Percentiles rank a stretch among this genome's conserved stretches.
phyloP scores from a whole-genome alignment of 1,140 invertebrate species.

The Drosophila burlai region DNA sequence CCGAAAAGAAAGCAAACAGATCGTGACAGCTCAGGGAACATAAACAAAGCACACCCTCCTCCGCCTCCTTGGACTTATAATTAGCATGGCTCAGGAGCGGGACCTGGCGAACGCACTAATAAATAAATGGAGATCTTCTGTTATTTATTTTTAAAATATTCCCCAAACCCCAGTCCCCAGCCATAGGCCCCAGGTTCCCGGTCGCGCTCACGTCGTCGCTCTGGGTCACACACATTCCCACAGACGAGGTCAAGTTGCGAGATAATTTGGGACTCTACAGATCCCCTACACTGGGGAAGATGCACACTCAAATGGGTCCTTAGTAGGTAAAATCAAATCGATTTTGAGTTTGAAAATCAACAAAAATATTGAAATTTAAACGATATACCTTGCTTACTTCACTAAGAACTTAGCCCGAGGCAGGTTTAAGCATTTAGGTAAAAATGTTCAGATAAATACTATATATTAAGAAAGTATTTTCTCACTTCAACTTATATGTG shows the following conservation, averaged over 20 bases:
- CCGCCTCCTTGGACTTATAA: slow-evolving; percentile 50
- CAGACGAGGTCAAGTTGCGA: slow-evolving; percentile 60
- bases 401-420: background rate
- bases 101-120: slow-evolving; percentile 63
- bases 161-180: slow-evolving; percentile 7
- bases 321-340: no score
- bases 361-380: background rate
- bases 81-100: slow-evolving; percentile 56
- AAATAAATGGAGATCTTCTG: slow-evolving; percentile 76
- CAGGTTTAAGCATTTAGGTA: background rate
- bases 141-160: slow-evolving; percentile 80
- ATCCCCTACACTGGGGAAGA: slow-evolving; percentile 7
- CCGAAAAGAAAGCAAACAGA: slow-evolving; percentile 47
- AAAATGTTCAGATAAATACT: background rate
- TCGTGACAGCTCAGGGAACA: slow-evolving; percentile 66
- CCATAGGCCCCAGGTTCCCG: slow-evolving; percentile 46
- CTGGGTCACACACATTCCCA: slow-evolving; percentile 56
- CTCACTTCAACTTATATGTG: background rate
- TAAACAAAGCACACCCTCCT: slow-evolving; percentile 62
- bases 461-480: background rate
- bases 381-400: background rate
- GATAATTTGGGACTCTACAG: slow-evolving; percentile 43
- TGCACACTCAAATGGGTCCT: background rate
- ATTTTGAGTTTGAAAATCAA: no score
- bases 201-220: slow-evolving; percentile 29